phyloP scores from a whole-genome alignment of 2,113 vertebrate genomes.

The Petromus typicus region DNA sequence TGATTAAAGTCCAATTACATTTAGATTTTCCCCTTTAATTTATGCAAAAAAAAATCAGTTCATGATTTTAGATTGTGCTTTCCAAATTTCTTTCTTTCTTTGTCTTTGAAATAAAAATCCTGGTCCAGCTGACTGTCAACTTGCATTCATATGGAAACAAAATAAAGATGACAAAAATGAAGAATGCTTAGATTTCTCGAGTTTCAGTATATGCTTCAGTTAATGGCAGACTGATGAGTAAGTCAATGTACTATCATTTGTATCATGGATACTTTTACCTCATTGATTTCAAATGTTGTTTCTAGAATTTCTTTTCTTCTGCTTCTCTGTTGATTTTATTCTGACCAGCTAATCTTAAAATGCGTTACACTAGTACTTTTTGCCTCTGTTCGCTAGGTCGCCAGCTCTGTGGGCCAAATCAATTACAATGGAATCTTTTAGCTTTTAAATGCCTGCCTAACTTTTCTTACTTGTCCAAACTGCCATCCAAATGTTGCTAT shows the following conservation, averaged over 20 bases:
- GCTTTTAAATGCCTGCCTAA: conserved; percentile 1
- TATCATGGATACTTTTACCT: not conserved
- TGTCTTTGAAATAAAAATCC: not conserved
- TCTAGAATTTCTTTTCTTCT: not conserved
- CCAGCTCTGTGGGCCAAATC: conserved; percentile 14
- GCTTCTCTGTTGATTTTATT: not conserved
- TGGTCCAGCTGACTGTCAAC: not conserved
- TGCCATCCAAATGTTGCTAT: not conserved
- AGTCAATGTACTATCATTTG: not conserved
- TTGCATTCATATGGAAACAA: not conserved
- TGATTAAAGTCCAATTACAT: not conserved
- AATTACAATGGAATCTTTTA: conserved; percentile 37
- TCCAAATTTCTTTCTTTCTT: not conserved
- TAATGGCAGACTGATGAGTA: not conserved
- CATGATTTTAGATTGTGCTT: not conserved
- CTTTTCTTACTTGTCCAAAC: not conserved
- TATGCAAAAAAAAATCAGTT: not conserved
- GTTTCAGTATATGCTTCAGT: not conserved
- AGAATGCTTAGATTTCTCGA: not conserved
- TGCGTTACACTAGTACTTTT: not conserved
- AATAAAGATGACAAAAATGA: not conserved
- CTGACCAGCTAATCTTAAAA: not conserved
- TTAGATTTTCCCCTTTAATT: not conserved
- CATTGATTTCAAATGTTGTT: not conserved
- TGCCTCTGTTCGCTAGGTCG: not conserved